Evolutionary conservation across 2,797 vertebrate genomes (phyloP), one percentile per base, ranked within the genome.

Genomic region (Tokudaia tokunoshimensis): DNA sequence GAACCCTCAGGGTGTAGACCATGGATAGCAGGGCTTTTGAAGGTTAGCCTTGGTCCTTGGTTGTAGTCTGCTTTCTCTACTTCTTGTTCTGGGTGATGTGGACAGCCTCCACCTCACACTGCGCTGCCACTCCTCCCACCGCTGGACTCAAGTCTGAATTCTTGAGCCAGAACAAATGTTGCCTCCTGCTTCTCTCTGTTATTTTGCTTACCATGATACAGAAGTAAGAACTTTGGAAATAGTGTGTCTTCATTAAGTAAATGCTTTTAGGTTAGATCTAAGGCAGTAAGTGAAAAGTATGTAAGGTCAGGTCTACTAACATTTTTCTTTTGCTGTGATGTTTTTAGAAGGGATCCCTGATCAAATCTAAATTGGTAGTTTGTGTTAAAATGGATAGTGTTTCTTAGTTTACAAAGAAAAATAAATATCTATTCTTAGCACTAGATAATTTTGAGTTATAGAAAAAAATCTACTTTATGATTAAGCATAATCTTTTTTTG

Each of bases 381-480:
- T 85, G 78, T 61, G 59, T 81, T 34, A 57, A 14, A 95, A 72
- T 65, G 84, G n/a, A 63, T 89, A 90, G 90, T 92, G 9, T 26
- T 61, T 89, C 31, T 84, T 94, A 29, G 11, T 90, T 89, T 93
- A 50, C 55, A 78, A 92, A 92, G 76, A 79, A 94, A 89, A 94
- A 85, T 83, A 83, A 96, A 74, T 83, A 44, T 61, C 24, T 95
- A 31, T 14, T 92, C 13, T 89, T 86, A 87, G 10, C 17, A 91
- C 37, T 74, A 75, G 34, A 55, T 44, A 86, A 83, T 81, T 92
- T 94, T 94, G 52, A 93, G 9, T 80, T 91, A 82, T 11, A 92
- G 22, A 67, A 74, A 91, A 91, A 92, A 59, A 70, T 75, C 65
- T 20, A n/a, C 31, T 61, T 70, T 72, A 61, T 83, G 24, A 96